A percentile compares a stretch with the other conserved stretches of the same genome.
Conservation (phyloP, 2,797 vertebrate genomes). For the Petrocephalus sullivani region DNA sequence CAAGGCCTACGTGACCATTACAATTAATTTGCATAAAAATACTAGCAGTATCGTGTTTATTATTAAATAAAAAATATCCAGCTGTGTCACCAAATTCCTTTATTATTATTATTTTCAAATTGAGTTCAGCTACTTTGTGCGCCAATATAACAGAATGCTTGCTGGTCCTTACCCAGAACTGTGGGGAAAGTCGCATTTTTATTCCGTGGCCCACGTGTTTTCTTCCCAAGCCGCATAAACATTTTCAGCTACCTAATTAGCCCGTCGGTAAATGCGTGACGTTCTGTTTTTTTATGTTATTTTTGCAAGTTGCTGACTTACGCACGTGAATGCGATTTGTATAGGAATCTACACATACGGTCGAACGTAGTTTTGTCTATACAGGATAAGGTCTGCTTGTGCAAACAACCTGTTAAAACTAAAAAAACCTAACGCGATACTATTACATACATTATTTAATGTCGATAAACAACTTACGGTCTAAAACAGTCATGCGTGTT, state of each 20-base stretch:
- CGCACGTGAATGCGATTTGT: neutral
- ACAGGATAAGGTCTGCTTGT: neutral
- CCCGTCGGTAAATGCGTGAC: neutral
- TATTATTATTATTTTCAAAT: neutral
- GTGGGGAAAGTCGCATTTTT: neutral
- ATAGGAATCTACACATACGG: neutral
- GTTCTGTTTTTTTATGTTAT: neutral
- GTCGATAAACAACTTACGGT: neutral
- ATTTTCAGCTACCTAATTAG: neutral
- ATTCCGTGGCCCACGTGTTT: neutral
- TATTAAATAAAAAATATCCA: neutral
- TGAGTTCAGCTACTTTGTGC: neutral
- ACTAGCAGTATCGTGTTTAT: neutral
- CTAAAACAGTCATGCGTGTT: neutral
- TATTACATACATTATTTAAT: neutral
- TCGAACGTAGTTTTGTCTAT: neutral
- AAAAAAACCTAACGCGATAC: neutral
- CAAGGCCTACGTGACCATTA: neutral
- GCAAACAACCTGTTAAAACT: neutral
- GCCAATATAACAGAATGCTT: neutral
- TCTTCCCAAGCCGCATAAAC: neutral
- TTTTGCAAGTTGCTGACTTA: neutral
- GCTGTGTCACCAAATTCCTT: neutral
- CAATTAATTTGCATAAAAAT: neutral
- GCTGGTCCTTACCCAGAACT: neutral